Evolutionary conservation across 1,140 invertebrate genomes (phyloP).

Genomic region (Sycophila sp.): DNA sequence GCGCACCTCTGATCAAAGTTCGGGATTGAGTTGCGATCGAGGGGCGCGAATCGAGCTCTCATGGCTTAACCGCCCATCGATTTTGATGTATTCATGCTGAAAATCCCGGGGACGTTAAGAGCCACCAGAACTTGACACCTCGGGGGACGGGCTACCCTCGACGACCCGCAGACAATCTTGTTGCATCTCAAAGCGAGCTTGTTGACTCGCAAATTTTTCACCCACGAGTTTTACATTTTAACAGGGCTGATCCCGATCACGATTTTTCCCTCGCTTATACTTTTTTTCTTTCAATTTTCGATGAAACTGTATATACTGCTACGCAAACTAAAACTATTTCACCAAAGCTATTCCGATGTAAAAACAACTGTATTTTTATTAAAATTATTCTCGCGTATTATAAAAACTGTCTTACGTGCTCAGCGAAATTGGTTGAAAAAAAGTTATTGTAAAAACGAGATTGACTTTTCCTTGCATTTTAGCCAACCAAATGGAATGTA

Average conservation of each 20-base stretch:
- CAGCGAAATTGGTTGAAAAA: too few relatives aligned
- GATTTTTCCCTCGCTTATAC: not conserved
- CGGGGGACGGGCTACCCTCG: not conserved
- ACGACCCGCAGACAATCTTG: not conserved
- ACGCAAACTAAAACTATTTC: too few relatives aligned
- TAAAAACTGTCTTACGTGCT: too few relatives aligned
- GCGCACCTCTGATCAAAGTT: conserved; percentile 33
- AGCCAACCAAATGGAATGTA: too few relatives aligned
- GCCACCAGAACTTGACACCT: not conserved
- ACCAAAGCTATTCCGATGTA: too few relatives aligned
- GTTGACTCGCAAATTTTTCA: not conserved
- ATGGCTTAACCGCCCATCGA: conserved; percentile 10
- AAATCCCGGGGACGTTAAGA: not conserved
- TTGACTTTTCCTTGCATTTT: too few relatives aligned
- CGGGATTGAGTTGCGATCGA: conserved; percentile 31
- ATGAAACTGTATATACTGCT: too few relatives aligned
- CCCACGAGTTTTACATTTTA: not conserved
- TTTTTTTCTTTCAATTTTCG: too few relatives aligned
- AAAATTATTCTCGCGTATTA: too few relatives aligned
- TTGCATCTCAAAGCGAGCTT: not conserved
- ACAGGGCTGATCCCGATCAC: not conserved
- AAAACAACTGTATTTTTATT: too few relatives aligned
- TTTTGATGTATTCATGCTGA: conserved; percentile 13
- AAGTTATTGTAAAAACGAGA: too few relatives aligned
- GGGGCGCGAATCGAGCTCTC: too few relatives aligned